phyloP scores from a whole-genome alignment of 2,888 invertebrate genomes.

The Steinernema hermaphroditum region DNA sequence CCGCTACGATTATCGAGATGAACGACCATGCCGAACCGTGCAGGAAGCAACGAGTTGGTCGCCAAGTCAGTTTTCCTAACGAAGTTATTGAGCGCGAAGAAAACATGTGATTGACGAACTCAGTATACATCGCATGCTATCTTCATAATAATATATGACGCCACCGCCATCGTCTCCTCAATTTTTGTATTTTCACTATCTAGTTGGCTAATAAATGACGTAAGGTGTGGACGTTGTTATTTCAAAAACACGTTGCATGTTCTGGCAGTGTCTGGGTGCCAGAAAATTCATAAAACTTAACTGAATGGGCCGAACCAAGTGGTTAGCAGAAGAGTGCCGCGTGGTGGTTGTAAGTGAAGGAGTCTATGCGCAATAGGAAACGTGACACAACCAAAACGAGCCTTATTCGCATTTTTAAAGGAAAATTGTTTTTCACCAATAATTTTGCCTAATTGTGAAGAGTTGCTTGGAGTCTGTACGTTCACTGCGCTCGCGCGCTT shows the following conservation, averaged over 20 bases:
- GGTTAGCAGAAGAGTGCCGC: conserved; percentile 7
- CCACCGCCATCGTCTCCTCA: background rate
- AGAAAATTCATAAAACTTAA: conserved; percentile 17
- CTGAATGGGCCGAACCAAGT: background rate
- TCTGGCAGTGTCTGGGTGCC: background rate
- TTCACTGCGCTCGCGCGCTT: too few relatives aligned
- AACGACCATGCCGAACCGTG: background rate
- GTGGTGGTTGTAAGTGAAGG: background rate
- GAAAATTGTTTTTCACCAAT: conserved; percentile 13
- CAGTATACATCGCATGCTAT: background rate
- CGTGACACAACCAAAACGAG: conserved; percentile 1
- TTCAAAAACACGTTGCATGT: background rate
- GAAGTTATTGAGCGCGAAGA: conserved; percentile 20
- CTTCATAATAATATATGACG: background rate
- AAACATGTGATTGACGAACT: conserved; percentile 4
- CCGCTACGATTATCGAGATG: conserved; percentile 21
- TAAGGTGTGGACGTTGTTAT: background rate
- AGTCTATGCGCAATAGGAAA: conserved; percentile 11
- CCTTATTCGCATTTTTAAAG: background rate
- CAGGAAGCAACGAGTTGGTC: conserved; percentile 21
- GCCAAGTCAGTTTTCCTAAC: conserved; percentile 26
- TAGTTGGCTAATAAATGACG: conserved; percentile 5
- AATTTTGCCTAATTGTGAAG: background rate
- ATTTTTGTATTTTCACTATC: background rate
- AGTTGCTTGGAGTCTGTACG: too few relatives aligned